Conservation (phyloP, 2,113 vertebrate species). For the Actenoides lindsayi region DNA sequence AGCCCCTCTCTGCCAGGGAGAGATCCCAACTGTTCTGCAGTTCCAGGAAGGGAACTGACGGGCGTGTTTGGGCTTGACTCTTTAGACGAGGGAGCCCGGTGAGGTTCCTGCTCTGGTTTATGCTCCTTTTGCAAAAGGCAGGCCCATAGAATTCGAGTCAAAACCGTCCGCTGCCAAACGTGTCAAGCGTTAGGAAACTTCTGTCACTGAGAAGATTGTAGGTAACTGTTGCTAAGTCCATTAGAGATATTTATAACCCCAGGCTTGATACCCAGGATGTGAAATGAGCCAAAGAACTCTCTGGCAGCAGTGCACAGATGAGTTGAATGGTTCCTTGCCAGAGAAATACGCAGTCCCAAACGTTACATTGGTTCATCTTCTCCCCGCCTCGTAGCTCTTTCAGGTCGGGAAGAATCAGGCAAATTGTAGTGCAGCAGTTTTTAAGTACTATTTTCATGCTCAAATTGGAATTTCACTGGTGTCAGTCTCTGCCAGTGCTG, state of each 20-base stretch:
- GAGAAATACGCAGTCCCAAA: not conserved
- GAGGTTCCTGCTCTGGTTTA: not conserved
- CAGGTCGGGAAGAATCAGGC: not conserved
- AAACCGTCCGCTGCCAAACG: not conserved
- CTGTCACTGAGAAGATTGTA: not conserved
- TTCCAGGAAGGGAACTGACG: not conserved
- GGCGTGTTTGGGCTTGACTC: not conserved
- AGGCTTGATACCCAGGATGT: conserved; percentile 17
- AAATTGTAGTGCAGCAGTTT: rapidly evolving
- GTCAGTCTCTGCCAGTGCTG: not conserved
- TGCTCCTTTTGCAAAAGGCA: not conserved
- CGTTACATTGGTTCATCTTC: not conserved
- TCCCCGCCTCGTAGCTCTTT: not conserved
- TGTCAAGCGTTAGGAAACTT: not conserved
- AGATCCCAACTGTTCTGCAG: not conserved
- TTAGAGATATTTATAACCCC: conserved; percentile 43
- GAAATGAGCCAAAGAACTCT: not conserved
- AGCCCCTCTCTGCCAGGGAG: not conserved
- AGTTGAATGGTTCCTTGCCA: not conserved
- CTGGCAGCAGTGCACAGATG: not conserved
- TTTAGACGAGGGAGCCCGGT: not conserved
- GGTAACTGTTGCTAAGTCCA: conserved; percentile 54
- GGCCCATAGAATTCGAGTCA: not conserved
- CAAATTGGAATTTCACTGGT: not conserved
- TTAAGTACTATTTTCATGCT: not conserved